Base-by-base conservation (phyloP, 2,113 vertebrate species). In the Atrichornis clamosus region DNA sequence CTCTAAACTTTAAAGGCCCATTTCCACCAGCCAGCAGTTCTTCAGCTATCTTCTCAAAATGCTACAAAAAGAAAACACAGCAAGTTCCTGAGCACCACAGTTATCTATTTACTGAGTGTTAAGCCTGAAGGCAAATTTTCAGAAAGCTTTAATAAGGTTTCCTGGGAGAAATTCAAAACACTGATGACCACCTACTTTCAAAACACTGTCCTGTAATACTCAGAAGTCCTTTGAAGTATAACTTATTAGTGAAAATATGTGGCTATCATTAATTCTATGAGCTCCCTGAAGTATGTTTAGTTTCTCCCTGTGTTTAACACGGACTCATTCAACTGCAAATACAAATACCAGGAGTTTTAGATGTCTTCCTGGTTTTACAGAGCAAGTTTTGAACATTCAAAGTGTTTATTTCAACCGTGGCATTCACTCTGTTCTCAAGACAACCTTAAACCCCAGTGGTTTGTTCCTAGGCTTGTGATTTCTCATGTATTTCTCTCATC, bases 401-500 rank as follows among this genome's bases (percentile, higher is more conserved):
- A 64, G 42, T 46, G 12, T 58, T 74, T 50, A 22, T 28, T 75
- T 75, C 33, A 63, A 8, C 8, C 5, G 15, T 47, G 37, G 15
- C 80, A 75, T 69, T 81, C 50, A 44, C 28, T 78, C 10, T 13
- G 35, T 44, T 46, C n/a, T 75, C 30, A 52, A 75, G 33, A 63
- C 11, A 63, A 52, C 15, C 19, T 49, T 35, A 68, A 76, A 64
- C 15, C 13, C 7, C 68, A 42, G 7, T 50, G 23, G 6, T 41
- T 80, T 50, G 6, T 32, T 87, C 35, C 18, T 42, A 68, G 26
- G 20, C 6, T 30, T 84, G 10, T 55, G 58, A 63, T 55, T 72
- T 72, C 0, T 0, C 28, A 46, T 19, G 7, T 7, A 58, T 53
- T 87, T 70, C 19, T 52, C 23, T 46, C 22, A 33, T 56, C 6